Percentiles rank a stretch among this genome's conserved stretches.
These are phyloP conservation scores for Harpagifer antarcticus DNA, from an alignment of 2,797 vertebrate species.

Conservation along the genomic window DNA sequence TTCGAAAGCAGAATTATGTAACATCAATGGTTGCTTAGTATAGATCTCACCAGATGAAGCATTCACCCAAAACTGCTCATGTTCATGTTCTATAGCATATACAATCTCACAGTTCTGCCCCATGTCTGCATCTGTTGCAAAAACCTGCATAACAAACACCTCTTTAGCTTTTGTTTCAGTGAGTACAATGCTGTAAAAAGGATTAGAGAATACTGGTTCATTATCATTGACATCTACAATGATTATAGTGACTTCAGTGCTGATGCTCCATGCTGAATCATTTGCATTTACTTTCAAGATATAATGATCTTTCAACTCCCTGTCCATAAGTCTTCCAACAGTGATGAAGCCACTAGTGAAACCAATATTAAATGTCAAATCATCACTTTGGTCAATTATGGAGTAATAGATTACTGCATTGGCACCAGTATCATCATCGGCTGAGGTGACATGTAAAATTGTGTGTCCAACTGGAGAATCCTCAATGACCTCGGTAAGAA, in stretches of 20 bases:
- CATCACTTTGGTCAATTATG: conserved; percentile 66
- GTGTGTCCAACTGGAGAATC: conserved; percentile 77
- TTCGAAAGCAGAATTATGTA: conserved; percentile 59
- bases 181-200: conserved; percentile 62
- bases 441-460: conserved; percentile 73
- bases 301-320: conserved; percentile 81
- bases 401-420: conserved; percentile 79
- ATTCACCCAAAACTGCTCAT: conserved; percentile 82
- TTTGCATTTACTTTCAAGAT: conserved; percentile 83
- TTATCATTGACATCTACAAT: conserved; percentile 85
- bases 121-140: conserved; percentile 80
- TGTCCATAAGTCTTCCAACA: conserved; percentile 74
- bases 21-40: conserved; percentile 74
- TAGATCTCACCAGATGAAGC: conserved; percentile 78
- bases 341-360: conserved; percentile 73
- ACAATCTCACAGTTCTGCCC: conserved; percentile 79
- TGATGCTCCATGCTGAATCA: conserved; percentile 85
- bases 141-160: conserved; percentile 75
- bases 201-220: conserved; percentile 76
- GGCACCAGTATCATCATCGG: conserved; percentile 79
- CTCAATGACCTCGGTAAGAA: conserved; percentile 77
- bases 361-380: conserved; percentile 79
- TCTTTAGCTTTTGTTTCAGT: conserved; percentile 73
- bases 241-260: conserved; percentile 81
- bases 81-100: conserved; percentile 78